Evolutionary conservation across 53 echinoderm and acorn worm species (phyloP), one percentile per base, ranked within the genome.

Genomic region (Echinarachnius parma): DNA sequence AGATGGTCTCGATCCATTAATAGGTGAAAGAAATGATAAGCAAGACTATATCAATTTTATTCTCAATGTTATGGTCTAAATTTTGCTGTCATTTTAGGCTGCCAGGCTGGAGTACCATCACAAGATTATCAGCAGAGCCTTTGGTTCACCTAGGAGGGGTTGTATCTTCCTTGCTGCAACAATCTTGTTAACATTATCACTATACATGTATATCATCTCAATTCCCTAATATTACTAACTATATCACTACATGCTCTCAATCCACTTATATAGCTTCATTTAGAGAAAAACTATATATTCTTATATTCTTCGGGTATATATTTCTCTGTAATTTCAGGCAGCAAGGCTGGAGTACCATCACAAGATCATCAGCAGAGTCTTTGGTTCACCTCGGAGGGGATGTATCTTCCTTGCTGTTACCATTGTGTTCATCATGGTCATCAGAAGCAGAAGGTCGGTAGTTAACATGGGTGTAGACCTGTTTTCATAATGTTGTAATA

Each of bases 311-410:
- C n/a, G n/a, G n/a, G 24, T 53, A 23, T 9, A 20, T 53, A 8
- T 18, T 9, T n/a, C 54, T 53, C 24, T 53, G 5, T 7, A 7
- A 39, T 62, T 46, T 19, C 69, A 91, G 91, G 80, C 83, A 30
- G 86, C 83, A 50, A 86, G 91, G 44, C 47, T 82, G 28, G 91
- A 91, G 55, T 77, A 79, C 31, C 75, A 36, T 23, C 82, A 76
- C 5, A 78, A 80, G 45, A 21, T 80, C 30, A 25, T 91, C 4
- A 86, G 67, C 32, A 80, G 36, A n/a, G 28, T 86, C 0, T 64
- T 64, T 80, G 76, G 79, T 25, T 66, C 79, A 15, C 65, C 86
- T 35, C 66, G 80, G 23, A 54, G 24, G 39, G 91, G 86, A 58
- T 91, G 91, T 58, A 55, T 80, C 0, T 42, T 82, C 22, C 52